phyloP scores from a whole-genome alignment of 2,888 invertebrate species.

The Dioctria rufipes region DNA sequence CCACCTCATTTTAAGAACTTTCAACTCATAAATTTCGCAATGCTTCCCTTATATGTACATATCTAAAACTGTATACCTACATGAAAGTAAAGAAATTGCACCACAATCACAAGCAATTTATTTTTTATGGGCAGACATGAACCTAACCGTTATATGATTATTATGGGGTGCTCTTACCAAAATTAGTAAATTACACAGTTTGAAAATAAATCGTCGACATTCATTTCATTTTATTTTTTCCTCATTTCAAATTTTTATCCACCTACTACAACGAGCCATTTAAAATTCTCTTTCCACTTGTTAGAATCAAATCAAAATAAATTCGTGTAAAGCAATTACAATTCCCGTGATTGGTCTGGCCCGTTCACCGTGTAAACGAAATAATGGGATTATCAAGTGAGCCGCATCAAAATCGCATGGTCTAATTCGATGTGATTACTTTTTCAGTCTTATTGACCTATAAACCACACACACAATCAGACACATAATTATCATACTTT shows the following conservation, averaged over 20 bases:
- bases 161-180: too few relatives aligned
- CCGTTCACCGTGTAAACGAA: not conserved
- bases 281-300: conserved; percentile 21
- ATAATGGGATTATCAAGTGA: conserved; percentile 16
- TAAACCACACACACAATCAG: not conserved
- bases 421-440: conserved; percentile 36
- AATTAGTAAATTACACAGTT: too few relatives aligned
- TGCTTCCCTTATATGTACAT: too few relatives aligned
- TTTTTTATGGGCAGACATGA: too few relatives aligned
- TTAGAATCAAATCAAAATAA: conserved; percentile 22
- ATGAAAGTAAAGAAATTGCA: too few relatives aligned
- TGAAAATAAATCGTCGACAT: too few relatives aligned
- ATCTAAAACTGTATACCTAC: too few relatives aligned
- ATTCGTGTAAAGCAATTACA: conserved; percentile 18
- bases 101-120: too few relatives aligned
- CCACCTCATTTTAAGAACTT: too few relatives aligned
- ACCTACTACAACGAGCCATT: not conserved
- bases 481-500: conserved; percentile 13
- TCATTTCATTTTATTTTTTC: too few relatives aligned
- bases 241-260: not conserved
- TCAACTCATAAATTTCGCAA: too few relatives aligned
- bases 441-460: conserved; percentile 41
- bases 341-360: not conserved
- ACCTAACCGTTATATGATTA: too few relatives aligned
- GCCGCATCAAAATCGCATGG: conserved; percentile 11